phyloP scores from a whole-genome alignment of 2,113 vertebrate species.

The Microcebus jonahi region DNA sequence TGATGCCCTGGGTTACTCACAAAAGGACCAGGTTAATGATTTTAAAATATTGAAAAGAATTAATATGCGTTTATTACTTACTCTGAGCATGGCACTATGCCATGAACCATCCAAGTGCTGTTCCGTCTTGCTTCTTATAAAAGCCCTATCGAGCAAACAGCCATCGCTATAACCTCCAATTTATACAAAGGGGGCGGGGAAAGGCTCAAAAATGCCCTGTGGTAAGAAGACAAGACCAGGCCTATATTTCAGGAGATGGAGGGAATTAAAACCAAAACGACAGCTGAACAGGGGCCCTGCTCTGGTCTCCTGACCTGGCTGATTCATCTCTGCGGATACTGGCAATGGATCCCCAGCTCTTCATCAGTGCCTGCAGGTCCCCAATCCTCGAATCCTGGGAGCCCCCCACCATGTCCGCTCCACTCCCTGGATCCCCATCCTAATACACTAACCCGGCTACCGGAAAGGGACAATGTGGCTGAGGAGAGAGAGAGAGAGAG shows the following conservation, averaged over 20 bases:
- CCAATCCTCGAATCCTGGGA: neutral
- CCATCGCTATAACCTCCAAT: neutral
- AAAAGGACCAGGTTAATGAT: neutral
- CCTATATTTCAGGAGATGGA: neutral
- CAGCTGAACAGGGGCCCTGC: neutral
- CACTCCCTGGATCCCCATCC: no score
- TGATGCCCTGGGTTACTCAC: neutral
- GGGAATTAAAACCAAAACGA: neutral
- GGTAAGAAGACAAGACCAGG: neutral
- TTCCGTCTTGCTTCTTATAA: neutral
- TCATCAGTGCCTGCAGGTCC: neutral
- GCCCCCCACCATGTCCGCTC: no score
- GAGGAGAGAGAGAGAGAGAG: constrained; percentile 8
- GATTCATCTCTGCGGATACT: neutral
- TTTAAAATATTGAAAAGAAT: neutral
- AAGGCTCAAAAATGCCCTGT: accelerated
- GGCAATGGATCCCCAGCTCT: accelerated
- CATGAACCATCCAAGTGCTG: neutral
- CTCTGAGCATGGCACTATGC: neutral
- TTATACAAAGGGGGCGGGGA: neutral
- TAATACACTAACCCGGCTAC: neutral
- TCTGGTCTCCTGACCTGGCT: neutral
- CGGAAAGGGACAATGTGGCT: neutral
- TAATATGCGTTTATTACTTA: neutral
- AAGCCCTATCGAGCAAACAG: neutral